Conservation (phyloP, 2,888 invertebrate genomes). For the Thera britannica region DNA sequence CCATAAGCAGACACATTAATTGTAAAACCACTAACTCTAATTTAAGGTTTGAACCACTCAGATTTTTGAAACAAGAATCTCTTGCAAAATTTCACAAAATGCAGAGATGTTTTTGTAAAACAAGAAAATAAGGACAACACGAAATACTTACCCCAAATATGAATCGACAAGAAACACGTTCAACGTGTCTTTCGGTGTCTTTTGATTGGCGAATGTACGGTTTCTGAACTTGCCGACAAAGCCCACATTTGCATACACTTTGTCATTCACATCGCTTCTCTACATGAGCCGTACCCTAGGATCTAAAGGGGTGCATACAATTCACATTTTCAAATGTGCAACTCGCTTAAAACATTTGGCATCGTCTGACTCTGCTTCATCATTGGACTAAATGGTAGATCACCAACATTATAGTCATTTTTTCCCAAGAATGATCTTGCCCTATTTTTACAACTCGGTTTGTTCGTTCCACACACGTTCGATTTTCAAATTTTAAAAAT, state of each 20-base stretch:
- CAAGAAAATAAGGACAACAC: background rate
- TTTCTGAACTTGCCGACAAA: slow-evolving; percentile 63
- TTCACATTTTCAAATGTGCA: background rate
- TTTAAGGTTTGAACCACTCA: too few relatives aligned
- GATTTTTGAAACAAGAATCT: too few relatives aligned
- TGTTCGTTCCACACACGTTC: too few relatives aligned
- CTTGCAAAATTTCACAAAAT: background rate
- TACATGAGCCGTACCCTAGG: slow-evolving; percentile 8
- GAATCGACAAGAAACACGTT: slow-evolving; percentile 12
- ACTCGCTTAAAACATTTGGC: too few relatives aligned
- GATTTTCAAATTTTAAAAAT: too few relatives aligned
- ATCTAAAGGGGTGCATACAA: background rate
- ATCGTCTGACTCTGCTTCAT: background rate
- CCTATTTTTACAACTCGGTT: too few relatives aligned
- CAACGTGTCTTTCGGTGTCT: slow-evolving; percentile 32
- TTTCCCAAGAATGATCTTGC: too few relatives aligned
- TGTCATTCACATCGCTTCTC: slow-evolving; percentile 76
- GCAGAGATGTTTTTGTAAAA: background rate
- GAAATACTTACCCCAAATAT: slow-evolving; percentile 17
- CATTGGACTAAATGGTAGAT: background rate
- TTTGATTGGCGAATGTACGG: slow-evolving; percentile 59
- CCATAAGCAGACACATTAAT: too few relatives aligned
- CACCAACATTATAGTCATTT: background rate
- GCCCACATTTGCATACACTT: slow-evolving; percentile 80
- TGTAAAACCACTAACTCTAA: too few relatives aligned